phyloP scores from a whole-genome alignment of 2,113 vertebrate species.

The Chascanopsetta lugubris region DNA sequence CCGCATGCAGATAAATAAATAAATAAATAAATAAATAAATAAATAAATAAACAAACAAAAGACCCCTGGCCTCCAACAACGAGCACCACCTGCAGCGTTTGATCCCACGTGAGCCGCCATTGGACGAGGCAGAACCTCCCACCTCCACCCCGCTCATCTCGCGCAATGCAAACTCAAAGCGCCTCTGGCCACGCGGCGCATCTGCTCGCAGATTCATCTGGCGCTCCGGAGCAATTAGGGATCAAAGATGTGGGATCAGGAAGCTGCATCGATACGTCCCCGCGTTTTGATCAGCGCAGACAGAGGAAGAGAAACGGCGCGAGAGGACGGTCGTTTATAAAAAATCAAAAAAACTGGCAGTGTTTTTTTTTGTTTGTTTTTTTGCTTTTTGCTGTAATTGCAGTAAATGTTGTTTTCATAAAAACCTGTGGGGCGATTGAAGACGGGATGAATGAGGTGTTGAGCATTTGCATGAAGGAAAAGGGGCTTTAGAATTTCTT shows the following conservation, averaged over 20 bases:
- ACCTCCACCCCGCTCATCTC: background rate
- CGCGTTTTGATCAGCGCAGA: constrained; percentile 39
- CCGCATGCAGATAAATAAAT: background rate
- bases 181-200: constrained; percentile 62
- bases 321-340: background rate
- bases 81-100: constrained; percentile 58
- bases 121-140: constrained; percentile 19
- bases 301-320: background rate
- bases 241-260: constrained; percentile 61
- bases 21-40: background rate
- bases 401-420: no score
- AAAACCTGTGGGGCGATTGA: no score
- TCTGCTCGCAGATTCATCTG: constrained; percentile 65
- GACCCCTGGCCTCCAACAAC: constrained; percentile 49
- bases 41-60: constrained; percentile 8
- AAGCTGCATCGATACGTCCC: constrained; percentile 28
- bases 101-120: constrained; percentile 43
- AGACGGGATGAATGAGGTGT: no score
- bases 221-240: constrained; percentile 66
- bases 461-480: no score
- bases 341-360: constrained; percentile 3
- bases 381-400: no score
- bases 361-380: background rate
- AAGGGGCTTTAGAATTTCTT: no score
- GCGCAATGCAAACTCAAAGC: constrained; percentile 53